phyloP scores from a whole-genome alignment of 2,113 vertebrate species.

The Caretta caretta region DNA sequence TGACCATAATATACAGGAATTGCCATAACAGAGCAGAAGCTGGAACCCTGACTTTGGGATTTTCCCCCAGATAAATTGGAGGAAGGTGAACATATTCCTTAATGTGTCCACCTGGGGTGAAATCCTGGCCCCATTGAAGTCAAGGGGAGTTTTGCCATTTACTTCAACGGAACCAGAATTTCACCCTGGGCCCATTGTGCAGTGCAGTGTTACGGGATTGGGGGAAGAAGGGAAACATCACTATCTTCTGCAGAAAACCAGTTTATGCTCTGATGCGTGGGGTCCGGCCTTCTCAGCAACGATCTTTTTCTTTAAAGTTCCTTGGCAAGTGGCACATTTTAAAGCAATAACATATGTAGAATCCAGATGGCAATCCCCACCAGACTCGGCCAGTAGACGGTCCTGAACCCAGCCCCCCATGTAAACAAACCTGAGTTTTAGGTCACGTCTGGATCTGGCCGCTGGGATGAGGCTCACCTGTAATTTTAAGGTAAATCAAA shows the following conservation, averaged over 20 bases:
- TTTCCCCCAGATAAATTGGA: neutral
- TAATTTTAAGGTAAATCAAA: neutral
- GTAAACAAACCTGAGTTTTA: neutral
- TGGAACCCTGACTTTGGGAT: neutral
- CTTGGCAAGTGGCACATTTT: neutral
- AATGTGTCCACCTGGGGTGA: neutral
- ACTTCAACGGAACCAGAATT: neutral
- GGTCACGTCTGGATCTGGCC: neutral
- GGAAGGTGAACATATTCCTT: neutral
- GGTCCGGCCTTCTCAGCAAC: neutral
- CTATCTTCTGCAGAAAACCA: neutral
- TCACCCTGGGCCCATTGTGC: neutral
- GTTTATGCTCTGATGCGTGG: neutral
- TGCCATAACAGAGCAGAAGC: neutral
- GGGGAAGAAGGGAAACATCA: neutral
- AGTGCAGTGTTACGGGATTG: neutral
- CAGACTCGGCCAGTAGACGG: neutral
- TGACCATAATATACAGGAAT: rapidly evolving
- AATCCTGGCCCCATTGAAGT: neutral
- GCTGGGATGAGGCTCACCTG: neutral
- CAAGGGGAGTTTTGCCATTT: neutral
- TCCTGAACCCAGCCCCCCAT: neutral
- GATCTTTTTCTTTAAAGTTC: neutral
- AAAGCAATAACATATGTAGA: neutral
- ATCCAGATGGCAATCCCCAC: neutral